Evolutionary conservation across 2,888 invertebrate genomes (phyloP).

Genomic region (Eucera pruinosa): DNA sequence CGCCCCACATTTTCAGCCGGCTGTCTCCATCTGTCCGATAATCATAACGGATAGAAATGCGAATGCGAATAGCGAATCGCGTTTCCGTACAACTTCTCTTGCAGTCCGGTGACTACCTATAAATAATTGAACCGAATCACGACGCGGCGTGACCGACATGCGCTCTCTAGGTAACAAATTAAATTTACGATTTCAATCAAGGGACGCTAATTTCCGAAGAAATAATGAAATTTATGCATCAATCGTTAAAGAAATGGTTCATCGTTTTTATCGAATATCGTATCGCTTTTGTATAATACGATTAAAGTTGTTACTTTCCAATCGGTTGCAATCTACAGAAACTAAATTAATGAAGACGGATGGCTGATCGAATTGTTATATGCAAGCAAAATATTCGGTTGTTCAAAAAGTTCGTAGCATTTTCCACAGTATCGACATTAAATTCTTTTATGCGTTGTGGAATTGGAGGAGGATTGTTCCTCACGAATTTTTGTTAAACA

Average conservation of each 20-base stretch:
- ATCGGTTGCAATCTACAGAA: background rate
- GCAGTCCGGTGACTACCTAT: background rate
- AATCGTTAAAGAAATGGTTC: background rate
- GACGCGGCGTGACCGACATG: background rate
- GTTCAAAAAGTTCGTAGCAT: no score
- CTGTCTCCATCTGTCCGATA: slow-evolving; percentile 35
- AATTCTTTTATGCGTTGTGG: no score
- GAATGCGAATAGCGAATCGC: background rate
- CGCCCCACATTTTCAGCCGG: slow-evolving; percentile 12
- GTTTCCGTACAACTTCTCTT: slow-evolving; percentile 7
- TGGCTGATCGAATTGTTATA: background rate
- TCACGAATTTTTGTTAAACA: no score
- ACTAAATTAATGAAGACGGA: background rate
- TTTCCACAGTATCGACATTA: no score
- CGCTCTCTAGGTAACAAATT: background rate
- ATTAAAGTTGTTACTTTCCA: background rate
- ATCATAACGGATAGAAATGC: slow-evolving; percentile 9
- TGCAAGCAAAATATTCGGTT: no score
- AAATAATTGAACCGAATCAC: slow-evolving; percentile 27
- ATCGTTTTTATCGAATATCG: background rate
- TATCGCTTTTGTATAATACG: background rate
- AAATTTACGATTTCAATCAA: background rate
- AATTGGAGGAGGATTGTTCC: no score
- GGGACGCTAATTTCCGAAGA: background rate
- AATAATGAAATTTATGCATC: slow-evolving; percentile 8